phyloP scores from a whole-genome alignment of 1,140 invertebrate species.

The Arion vulgaris region DNA sequence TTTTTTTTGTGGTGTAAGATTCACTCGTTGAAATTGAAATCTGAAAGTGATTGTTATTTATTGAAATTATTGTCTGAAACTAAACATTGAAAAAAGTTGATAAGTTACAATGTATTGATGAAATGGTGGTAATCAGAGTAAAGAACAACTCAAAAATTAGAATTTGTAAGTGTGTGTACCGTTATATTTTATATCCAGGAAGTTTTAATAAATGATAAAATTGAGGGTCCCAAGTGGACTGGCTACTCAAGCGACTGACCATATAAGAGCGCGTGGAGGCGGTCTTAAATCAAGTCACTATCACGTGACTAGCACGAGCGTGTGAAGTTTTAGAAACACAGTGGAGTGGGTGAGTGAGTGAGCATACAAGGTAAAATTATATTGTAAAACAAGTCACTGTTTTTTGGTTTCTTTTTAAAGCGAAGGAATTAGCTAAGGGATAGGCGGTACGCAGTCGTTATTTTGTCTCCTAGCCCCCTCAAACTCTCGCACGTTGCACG shows the following conservation, averaged over 20 bases:
- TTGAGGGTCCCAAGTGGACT: background rate
- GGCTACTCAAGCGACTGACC: background rate
- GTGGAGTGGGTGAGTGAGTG: background rate
- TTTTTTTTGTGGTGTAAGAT: too few species aligned
- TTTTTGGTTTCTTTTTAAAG: background rate
- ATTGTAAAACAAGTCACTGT: background rate
- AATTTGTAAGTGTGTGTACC: too few species aligned
- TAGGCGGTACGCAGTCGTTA: too few species aligned
- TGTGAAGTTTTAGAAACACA: background rate
- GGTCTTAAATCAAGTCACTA: background rate
- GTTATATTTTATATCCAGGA: background rate
- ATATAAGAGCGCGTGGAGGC: background rate
- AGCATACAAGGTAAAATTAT: background rate
- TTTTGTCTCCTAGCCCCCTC: too few species aligned
- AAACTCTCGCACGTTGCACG: background rate
- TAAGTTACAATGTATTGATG: too few species aligned
- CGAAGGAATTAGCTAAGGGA: background rate
- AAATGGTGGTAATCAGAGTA: too few species aligned
- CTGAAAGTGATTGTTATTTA: too few species aligned
- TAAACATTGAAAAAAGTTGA: too few species aligned
- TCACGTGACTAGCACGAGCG: background rate
- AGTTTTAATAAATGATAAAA: background rate
- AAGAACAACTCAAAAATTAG: too few species aligned
- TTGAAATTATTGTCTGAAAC: too few species aligned
- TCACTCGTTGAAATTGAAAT: too few species aligned